These are phyloP conservation scores for Hesperophylax magnus DNA, from an alignment of 1,140 invertebrate species.

Conservation along the genomic window DNA sequence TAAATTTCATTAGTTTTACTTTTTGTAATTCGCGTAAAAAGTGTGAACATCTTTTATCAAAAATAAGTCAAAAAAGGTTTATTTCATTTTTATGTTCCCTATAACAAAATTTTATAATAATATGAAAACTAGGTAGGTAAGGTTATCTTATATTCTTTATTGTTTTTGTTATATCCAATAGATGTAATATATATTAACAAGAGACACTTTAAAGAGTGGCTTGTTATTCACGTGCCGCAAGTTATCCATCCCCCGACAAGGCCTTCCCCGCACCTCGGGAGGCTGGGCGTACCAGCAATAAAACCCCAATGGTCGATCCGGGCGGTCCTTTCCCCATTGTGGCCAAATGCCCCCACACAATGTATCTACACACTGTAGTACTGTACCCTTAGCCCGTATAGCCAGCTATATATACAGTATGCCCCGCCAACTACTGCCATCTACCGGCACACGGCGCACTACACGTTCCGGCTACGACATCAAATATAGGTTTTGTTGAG, in stretches of 20 bases:
- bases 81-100: no score
- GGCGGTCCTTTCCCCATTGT: conserved; percentile 27
- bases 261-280: not conserved
- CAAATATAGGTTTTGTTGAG: conserved; percentile 3
- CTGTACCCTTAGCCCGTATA: no score
- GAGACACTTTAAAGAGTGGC: not conserved
- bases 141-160: no score
- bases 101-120: no score
- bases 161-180: no score
- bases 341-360: not conserved
- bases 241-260: not conserved
- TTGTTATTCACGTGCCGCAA: not conserved
- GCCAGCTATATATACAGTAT: not conserved
- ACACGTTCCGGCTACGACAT: not conserved
- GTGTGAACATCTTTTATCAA: no score
- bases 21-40: no score
- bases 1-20: no score
- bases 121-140: no score
- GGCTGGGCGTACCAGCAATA: conserved; percentile 22
- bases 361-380: no score
- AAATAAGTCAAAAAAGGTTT: no score
- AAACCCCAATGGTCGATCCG: conserved; percentile 34
- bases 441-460: not conserved
- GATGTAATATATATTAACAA: no score
- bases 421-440: not conserved